A percentile compares a stretch with the other conserved stretches of the same genome.
Conservation (phyloP, 2,113 vertebrate species). For the Lynx canadensis region DNA sequence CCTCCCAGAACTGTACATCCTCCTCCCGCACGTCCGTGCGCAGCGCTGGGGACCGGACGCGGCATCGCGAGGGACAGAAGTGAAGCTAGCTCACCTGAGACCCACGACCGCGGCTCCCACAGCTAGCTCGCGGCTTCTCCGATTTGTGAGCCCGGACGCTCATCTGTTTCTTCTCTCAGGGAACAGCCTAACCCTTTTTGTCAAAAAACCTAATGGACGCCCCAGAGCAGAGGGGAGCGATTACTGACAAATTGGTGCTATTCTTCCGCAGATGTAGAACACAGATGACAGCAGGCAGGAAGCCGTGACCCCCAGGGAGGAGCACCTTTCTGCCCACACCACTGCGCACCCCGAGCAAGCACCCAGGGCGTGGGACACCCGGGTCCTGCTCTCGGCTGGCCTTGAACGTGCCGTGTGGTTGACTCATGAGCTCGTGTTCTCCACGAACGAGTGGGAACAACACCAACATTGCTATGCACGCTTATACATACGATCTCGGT, state of each 20-base stretch:
- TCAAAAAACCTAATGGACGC: neutral
- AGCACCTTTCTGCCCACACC: neutral
- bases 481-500: neutral
- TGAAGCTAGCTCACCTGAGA: neutral
- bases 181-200: neutral
- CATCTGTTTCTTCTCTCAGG: neutral
- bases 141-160: neutral
- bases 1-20: neutral
- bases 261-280: neutral
- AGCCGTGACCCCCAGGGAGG: neutral
- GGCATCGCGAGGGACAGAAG: neutral
- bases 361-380: neutral
- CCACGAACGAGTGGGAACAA: neutral
- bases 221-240: neutral
- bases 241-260: neutral
- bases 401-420: neutral
- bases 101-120: no score
- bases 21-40: neutral
- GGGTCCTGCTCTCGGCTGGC: neutral
- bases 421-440: neutral
- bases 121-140: neutral
- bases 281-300: neutral
- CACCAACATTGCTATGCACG: neutral
- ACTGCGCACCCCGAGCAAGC: neutral
- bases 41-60: no score